phyloP scores from a whole-genome alignment of 2,797 vertebrate genomes.

The Spondyliosoma cantharus region DNA sequence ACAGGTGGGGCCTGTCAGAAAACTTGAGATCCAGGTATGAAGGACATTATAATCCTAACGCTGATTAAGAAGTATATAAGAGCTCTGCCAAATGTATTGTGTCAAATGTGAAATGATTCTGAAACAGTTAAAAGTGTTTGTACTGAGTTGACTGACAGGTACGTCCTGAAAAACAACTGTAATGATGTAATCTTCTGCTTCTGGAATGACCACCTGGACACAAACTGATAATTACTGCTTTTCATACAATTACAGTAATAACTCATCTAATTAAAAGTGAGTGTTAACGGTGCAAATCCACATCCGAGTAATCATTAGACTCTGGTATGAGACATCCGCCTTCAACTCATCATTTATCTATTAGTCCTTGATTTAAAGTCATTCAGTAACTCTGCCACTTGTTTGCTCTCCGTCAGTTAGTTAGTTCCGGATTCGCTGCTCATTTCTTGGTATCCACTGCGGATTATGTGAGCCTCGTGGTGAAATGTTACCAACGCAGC shows the following conservation, averaged over 20 bases:
- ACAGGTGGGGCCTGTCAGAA: not conserved
- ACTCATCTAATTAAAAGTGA: not conserved
- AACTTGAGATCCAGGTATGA: too few relatives aligned
- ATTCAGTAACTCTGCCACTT: constrained; percentile 28
- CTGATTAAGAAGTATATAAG: too few relatives aligned
- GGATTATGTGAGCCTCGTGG: not conserved
- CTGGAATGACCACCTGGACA: not conserved
- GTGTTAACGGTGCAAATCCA: not conserved
- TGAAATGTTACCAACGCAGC: not conserved
- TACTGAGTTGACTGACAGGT: not conserved
- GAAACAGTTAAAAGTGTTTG: too few relatives aligned
- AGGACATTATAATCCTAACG: too few relatives aligned
- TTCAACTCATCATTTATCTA: not conserved
- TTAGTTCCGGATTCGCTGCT: constrained; percentile 3
- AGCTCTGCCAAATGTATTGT: too few relatives aligned
- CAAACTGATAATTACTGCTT: not conserved
- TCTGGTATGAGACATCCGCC: not conserved
- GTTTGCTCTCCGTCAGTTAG: not conserved
- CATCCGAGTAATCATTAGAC: not conserved
- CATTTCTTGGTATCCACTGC: not conserved
- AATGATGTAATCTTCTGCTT: too few relatives aligned
- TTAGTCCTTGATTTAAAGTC: constrained; percentile 11
- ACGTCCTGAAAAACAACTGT: not conserved
- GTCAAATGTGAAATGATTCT: too few relatives aligned
- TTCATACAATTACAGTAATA: not conserved